phyloP scores from a whole-genome alignment of 2,888 invertebrate species.

The Lymantria dispar region DNA sequence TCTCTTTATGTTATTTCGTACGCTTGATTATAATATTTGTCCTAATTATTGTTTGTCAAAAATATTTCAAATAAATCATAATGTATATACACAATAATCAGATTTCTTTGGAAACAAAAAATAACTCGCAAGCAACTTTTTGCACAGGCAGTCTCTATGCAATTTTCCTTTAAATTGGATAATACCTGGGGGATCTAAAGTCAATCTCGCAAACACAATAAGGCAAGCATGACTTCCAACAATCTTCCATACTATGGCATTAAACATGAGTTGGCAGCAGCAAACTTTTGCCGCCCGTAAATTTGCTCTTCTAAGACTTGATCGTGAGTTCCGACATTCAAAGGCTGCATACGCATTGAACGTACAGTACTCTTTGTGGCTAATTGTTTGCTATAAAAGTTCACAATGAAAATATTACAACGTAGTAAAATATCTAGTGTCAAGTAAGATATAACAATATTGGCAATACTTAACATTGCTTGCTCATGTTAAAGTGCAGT shows the following conservation, averaged over 20 bases:
- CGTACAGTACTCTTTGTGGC: neutral
- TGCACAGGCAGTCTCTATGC: neutral
- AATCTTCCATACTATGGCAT: neutral
- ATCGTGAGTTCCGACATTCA: neutral
- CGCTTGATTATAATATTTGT: too few species aligned
- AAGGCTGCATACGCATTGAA: neutral
- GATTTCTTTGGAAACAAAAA: neutral
- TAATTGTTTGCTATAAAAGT: neutral
- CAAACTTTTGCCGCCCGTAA: neutral
- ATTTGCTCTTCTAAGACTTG: neutral
- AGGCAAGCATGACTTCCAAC: neutral
- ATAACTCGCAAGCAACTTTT: neutral
- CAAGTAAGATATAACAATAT: too few species aligned
- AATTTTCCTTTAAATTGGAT: constrained; percentile 1
- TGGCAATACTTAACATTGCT: too few species aligned
- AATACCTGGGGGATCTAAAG: neutral
- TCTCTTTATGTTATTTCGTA: too few species aligned
- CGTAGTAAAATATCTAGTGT: too few species aligned
- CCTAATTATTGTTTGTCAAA: too few species aligned
- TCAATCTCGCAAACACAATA: neutral
- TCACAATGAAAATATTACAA: neutral
- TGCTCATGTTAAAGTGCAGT: too few species aligned
- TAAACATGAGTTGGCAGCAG: neutral
- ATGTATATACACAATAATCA: too few species aligned
- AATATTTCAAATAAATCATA: too few species aligned